Evolutionary conservation across 1,140 invertebrate genomes (phyloP), one percentile per base, ranked within the genome.

Genomic region (Luehdorfia chinensis): DNA sequence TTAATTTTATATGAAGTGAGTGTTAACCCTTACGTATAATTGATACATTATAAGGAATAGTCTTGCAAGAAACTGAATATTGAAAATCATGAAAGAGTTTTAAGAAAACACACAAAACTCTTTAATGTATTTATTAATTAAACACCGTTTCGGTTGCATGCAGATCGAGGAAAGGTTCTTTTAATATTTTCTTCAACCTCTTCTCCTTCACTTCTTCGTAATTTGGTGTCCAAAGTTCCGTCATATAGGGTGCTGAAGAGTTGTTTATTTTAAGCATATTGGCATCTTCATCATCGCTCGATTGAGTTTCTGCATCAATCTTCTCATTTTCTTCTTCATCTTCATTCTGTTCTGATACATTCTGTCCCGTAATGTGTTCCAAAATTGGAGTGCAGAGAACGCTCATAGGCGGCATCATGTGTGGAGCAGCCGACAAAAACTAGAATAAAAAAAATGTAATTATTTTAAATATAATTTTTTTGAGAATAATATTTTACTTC

Each of bases 351-450:
- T 75, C 62, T 1, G 36, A n/a, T 50, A 64, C 34, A 32, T 69
- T 46, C 8, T 71, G 69, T 2, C 81, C 81, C 0, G 75, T 71
- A 25, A 87, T 63, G n/a, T 78, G 71, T 59, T 83, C 66, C 0
- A 88, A 58, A 57, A 87, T 78, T 7, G 78, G 56, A 3, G 80
- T 76, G 52, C 80, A 84, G 1, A 88, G 54, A 1, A 79, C 57
- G 46, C 70, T 77, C 4, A 88, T 70, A 16, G 79, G 76, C 0
- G 87, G 85, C 8, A 87, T 53, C 68, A 87, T 87, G 45, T 88
- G 83, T 0, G 86, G 69, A 4, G 85, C 66, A 0, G 72, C 71
- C 4, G 77, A 72, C 16, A 87, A 48, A 15, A 88, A 74, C 87
- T 88, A 69, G 11, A 84, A 83, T 12, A 63, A 61, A 44, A 36